These are phyloP conservation scores for Jacana jacana DNA, from an alignment of 2,113 vertebrate genomes.

Conservation along the genomic window DNA sequence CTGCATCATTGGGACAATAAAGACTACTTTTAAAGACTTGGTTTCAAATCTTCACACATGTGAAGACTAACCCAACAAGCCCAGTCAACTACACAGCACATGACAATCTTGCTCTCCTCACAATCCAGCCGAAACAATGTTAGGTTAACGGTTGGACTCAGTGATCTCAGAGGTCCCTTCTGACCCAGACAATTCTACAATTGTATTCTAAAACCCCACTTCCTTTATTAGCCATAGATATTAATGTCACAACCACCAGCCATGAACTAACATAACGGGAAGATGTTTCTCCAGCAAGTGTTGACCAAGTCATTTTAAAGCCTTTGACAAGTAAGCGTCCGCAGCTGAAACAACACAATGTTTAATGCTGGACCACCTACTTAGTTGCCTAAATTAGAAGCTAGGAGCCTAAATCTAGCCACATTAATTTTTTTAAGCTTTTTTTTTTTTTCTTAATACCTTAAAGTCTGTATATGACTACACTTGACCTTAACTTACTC, in stretches of 20 bases:
- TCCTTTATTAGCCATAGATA: neutral
- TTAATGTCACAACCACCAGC: neutral
- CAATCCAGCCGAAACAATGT: neutral
- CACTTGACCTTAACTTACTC: neutral
- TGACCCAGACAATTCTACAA: neutral
- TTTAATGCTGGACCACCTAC: neutral
- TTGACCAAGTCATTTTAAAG: neutral
- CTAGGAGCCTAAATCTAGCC: neutral
- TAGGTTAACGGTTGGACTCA: neutral
- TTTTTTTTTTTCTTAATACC: neutral
- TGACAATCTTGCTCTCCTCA: neutral
- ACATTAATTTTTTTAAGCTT: neutral
- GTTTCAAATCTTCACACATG: neutral
- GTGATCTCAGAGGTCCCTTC: neutral
- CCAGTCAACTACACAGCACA: accelerated
- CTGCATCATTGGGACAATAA: neutral
- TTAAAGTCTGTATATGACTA: neutral
- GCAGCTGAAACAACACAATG: neutral
- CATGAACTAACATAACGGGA: neutral
- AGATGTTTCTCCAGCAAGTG: neutral
- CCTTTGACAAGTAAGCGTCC: neutral
- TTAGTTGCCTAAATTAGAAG: neutral
- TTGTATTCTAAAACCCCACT: neutral
- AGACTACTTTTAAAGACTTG: neutral
- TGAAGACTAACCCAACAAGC: neutral